phyloP scores from a whole-genome alignment of 1,140 invertebrate genomes.

The Lepidurus arcticus region DNA sequence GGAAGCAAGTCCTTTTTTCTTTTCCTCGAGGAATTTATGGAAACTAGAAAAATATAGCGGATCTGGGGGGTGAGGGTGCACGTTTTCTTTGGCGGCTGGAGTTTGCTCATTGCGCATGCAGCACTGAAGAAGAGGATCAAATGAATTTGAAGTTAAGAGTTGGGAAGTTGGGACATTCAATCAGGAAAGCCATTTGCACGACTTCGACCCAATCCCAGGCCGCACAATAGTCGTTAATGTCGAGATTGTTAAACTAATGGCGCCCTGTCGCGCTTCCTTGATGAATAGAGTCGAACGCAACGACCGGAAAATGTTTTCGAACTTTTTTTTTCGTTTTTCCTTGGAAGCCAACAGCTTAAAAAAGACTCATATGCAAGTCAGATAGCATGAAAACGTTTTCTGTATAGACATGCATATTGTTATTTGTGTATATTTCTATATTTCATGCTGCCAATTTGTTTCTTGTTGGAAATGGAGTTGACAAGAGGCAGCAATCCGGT shows the following conservation, averaged over 20 bases:
- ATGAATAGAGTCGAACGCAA: constrained; percentile 5
- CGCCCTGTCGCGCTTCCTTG: not conserved
- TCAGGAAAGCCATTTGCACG: constrained; percentile 9
- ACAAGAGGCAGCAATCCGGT: too few relatives aligned
- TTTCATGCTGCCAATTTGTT: too few relatives aligned
- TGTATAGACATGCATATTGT: too few relatives aligned
- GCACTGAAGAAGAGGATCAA: constrained; percentile 14
- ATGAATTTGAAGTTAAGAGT: constrained; percentile 15
- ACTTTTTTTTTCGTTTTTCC: too few relatives aligned
- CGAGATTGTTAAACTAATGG: constrained; percentile 19
- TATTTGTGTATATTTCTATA: too few relatives aligned
- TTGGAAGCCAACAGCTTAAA: not conserved
- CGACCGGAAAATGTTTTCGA: constrained; percentile 3
- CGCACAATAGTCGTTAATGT: constrained; percentile 21
- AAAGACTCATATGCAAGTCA: not conserved
- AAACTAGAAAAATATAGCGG: too few relatives aligned
- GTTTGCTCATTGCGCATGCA: not conserved
- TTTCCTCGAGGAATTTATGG: too few relatives aligned
- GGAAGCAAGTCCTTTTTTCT: too few relatives aligned
- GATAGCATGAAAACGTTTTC: not conserved
- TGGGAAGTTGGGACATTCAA: constrained; percentile 3
- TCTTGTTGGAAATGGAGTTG: too few relatives aligned
- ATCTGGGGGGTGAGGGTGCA: not conserved
- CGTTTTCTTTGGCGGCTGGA: not conserved
- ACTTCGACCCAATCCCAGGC: constrained; percentile 17